Base-by-base conservation (phyloP, 2,797 vertebrate genomes). In the Nannoperca australis region DNA sequence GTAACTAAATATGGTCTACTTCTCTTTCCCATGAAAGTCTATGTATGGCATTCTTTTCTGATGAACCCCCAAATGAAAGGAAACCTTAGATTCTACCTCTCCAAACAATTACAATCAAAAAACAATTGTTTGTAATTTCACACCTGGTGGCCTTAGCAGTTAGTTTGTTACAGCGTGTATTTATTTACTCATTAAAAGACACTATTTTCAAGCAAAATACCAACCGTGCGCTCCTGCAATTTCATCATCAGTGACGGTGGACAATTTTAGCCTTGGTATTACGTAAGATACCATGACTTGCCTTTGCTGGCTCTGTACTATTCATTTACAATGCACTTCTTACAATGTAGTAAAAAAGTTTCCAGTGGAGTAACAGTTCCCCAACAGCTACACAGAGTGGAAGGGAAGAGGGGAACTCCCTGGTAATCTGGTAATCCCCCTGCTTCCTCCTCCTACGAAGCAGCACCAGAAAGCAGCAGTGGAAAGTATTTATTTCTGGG, bases 391-490 rank as follows among this genome's bases (percentile, higher is more conserved):
- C 30, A 54, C 15, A 24, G n/a, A 54, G 62, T 47, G 51, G 69
- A 72, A 80, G 40, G 2, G 24, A 58, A 58, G 36, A 73, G 83
- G 90, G 91, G 66, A 89, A 85, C 12, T 78, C 83, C 87, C 79
- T 50, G 5, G 0, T 53, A 14, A 14, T 7, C 7, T 70, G 72
- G 78, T 54, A 70, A 69, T 53, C 50, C 78, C 75, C 76, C 54
- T 17, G 9, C 51, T 60, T 74, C 73, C 47, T 70, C 44, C 45
- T 18, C 4, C n/a, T 14, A 54, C 49, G 40, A 6, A 49, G 5
- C 14, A 17, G 49, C 22, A 42, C 5, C 30, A 22, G 0, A 32
- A 7, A 22, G 30, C 22, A 14, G 10, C 4, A 47, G 18, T 47
- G 38, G 60, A 80, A 79, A 36, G 22, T 32, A 24, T 36, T 15